Evolutionary conservation across 2,888 invertebrate genomes (phyloP).

Genomic region (Cataglyphis livida): DNA sequence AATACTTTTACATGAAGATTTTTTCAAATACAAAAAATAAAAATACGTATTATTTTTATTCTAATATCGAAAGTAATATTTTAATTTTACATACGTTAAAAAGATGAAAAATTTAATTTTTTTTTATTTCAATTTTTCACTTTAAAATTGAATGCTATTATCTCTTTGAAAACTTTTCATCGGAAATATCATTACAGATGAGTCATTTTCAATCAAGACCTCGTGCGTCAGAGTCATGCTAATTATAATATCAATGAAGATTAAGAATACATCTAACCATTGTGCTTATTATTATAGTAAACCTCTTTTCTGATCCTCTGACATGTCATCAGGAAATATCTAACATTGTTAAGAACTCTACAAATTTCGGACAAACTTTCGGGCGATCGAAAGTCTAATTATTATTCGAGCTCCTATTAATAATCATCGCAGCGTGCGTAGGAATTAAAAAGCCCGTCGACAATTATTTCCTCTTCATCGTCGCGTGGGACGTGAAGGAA

Average conservation of each 20-base stretch:
- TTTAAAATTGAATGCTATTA: not conserved
- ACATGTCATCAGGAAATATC: not conserved
- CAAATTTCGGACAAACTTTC: not conserved
- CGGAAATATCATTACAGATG: not conserved
- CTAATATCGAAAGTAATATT: not conserved
- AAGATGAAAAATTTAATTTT: no score
- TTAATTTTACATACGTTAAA: not conserved
- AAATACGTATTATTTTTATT: not conserved
- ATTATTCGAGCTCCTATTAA: not conserved
- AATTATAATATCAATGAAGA: not conserved
- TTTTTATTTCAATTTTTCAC: constrained; percentile 7
- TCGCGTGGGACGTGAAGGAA: constrained; percentile 41
- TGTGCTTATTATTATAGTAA: not conserved
- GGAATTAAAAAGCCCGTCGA: constrained; percentile 34
- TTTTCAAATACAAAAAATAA: not conserved
- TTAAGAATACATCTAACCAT: not conserved
- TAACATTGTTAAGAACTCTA: not conserved
- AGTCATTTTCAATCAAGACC: not conserved
- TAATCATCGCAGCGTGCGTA: constrained; percentile 9
- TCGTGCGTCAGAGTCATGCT: not conserved
- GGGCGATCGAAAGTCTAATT: not conserved
- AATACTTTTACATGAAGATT: not conserved
- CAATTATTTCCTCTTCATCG: constrained; percentile 16
- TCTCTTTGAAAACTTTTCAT: not conserved
- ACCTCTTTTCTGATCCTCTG: not conserved